Evolutionary conservation across 2,888 invertebrate species (phyloP).

Genomic region (Elegia similella): DNA sequence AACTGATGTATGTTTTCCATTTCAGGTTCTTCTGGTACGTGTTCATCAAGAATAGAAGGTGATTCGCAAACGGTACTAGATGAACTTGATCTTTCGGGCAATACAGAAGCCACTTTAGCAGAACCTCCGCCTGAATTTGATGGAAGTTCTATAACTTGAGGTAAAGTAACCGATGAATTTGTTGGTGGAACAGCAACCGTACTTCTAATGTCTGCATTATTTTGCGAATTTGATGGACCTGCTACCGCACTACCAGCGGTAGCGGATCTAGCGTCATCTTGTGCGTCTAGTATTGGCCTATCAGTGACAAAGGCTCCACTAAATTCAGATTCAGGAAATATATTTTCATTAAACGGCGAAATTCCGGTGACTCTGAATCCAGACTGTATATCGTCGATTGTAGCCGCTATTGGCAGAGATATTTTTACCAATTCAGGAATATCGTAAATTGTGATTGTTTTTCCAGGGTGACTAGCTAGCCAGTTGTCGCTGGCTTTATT

Average conservation of each 20-base stretch:
- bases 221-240: constrained; percentile 14
- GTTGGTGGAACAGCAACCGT: constrained; percentile 19
- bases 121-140: neutral
- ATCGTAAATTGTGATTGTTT: constrained; percentile 27
- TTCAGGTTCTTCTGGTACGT: constrained; percentile 14
- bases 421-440: constrained; percentile 24
- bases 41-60: constrained; percentile 13
- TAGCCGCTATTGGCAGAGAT: constrained; percentile 25
- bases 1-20: constrained; percentile 10
- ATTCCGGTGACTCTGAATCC: constrained; percentile 28
- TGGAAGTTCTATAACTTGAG: constrained; percentile 14
- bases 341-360: constrained; percentile 26
- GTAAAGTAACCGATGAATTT: constrained; percentile 16
- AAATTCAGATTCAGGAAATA: constrained; percentile 26
- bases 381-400: constrained; percentile 24
- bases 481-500: constrained; percentile 25
- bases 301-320: constrained; percentile 23
- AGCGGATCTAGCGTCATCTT: constrained; percentile 1
- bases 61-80: constrained; percentile 15
- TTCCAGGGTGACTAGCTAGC: constrained; percentile 26
- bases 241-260: constrained; percentile 10
- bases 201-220: constrained; percentile 6
- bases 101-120: constrained; percentile 4
- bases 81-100: constrained; percentile 13
- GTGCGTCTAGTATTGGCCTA: constrained; percentile 12